Percentiles rank a stretch among this genome's conserved stretches.
Conservation (phyloP, 2,888 invertebrate genomes). For the Drosophila maculinotata region DNA sequence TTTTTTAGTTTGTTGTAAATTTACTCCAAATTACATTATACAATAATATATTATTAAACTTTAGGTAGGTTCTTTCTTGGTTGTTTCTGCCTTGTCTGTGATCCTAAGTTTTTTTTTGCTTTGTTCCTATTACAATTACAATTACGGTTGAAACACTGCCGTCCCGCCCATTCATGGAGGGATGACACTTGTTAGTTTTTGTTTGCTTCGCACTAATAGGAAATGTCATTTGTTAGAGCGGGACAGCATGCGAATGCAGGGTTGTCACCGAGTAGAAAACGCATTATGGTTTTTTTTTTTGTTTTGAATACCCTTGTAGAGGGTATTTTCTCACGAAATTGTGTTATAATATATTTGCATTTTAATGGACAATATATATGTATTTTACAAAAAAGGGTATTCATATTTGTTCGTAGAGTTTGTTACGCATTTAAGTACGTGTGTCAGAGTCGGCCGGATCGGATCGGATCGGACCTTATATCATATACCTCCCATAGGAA, state of each 20-base stretch:
- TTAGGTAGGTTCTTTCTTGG: slow-evolving; percentile 70
- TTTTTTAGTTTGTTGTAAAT: slow-evolving; percentile 57
- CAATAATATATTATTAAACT: slow-evolving; percentile 60
- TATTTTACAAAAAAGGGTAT: no score
- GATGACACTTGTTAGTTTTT: slow-evolving; percentile 47
- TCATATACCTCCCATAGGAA: no score
- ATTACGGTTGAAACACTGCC: slow-evolving; percentile 34
- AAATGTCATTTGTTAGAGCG: slow-evolving; percentile 22
- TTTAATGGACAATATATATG: no score
- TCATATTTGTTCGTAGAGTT: no score
- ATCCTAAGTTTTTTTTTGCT: slow-evolving; percentile 48
- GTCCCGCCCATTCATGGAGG: slow-evolving; percentile 1
- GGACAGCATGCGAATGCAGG: slow-evolving; percentile 22
- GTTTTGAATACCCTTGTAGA: no score
- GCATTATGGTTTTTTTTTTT: slow-evolving; percentile 18
- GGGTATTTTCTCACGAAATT: no score
- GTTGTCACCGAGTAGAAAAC: slow-evolving; percentile 47
- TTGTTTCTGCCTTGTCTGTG: slow-evolving; percentile 35
- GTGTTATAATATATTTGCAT: no score
- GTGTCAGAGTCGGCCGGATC: no score
- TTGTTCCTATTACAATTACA: slow-evolving; percentile 30
- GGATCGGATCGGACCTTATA: no score
- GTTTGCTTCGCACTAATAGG: slow-evolving; percentile 1
- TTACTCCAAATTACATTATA: slow-evolving; percentile 61
- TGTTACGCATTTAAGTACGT: no score